These are phyloP conservation scores for Aelia acuminata DNA, from an alignment of 2,888 invertebrate species.

Conservation along the genomic window DNA sequence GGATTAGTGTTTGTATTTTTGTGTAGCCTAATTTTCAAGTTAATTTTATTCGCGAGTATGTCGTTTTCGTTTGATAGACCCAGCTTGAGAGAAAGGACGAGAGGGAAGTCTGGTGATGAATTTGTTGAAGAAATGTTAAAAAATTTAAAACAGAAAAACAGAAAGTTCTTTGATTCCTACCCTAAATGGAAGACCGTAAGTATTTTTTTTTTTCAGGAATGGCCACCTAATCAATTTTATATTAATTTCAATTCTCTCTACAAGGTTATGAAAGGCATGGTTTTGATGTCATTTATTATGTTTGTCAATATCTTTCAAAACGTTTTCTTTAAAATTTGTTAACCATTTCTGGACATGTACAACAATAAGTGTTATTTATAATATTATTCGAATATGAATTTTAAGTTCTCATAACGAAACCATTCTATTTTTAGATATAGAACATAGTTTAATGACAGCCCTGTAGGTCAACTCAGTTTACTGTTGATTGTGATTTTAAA, in stretches of 20 bases:
- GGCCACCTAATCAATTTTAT: not conserved
- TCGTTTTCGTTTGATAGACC: constrained; percentile 67
- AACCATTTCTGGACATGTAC: not conserved
- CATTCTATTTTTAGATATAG: constrained; percentile 20
- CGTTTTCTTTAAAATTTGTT: not conserved
- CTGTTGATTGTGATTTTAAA: not conserved
- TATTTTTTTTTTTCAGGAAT: not conserved
- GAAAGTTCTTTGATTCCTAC: constrained; percentile 67
- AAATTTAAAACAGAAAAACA: constrained; percentile 67
- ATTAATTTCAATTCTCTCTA: not conserved
- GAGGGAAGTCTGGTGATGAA: constrained; percentile 68
- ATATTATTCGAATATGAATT: not conserved
- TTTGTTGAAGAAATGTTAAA: constrained; percentile 67
- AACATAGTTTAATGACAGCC: constrained; percentile 15
- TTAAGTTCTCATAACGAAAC: not conserved
- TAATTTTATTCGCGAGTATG: constrained; percentile 62
- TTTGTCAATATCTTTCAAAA: not conserved
- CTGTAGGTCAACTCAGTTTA: not conserved
- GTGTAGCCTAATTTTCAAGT: not conserved
- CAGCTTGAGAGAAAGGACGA: constrained; percentile 67
- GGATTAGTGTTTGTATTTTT: constrained; percentile 8
- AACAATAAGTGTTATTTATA: not conserved
- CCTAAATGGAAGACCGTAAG: constrained; percentile 64
- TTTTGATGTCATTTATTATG: constrained; percentile 13
- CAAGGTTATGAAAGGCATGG: constrained; percentile 36